phyloP scores from a whole-genome alignment of 30 jellyfish, hydroid and myxozoan species.

The Aurelia coerulea region DNA sequence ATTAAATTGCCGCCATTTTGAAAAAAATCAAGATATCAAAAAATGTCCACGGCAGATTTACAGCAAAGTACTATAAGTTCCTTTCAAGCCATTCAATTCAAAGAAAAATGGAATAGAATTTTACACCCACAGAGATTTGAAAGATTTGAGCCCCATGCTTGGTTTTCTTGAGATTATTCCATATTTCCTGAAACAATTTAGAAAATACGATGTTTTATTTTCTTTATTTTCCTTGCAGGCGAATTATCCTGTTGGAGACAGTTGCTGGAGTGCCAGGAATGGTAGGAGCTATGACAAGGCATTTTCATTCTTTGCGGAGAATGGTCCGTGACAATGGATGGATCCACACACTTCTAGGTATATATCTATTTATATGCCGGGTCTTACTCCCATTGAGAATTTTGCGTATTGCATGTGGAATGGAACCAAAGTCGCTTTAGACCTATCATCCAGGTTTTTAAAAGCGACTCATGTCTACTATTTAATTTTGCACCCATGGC shows the following conservation, averaged over 20 bases:
- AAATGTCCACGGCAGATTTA: too few relatives aligned
- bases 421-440: background rate
- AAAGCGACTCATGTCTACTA: background rate
- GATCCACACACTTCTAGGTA: slow-evolving; percentile 85
- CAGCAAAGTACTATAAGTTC: too few relatives aligned
- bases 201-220: background rate
- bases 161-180: too few relatives aligned
- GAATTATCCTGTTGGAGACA: slow-evolving; percentile 70
- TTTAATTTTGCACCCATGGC: too few relatives aligned
- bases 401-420: too few relatives aligned
- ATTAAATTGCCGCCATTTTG: too few relatives aligned
- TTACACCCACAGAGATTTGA: too few relatives aligned
- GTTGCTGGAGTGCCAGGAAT: slow-evolving; percentile 93
- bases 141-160: too few relatives aligned
- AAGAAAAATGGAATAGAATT: too few relatives aligned
- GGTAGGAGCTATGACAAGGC: slow-evolving; percentile 90
- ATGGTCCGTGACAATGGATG: slow-evolving; percentile 88
- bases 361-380: background rate
- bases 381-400: background rate
- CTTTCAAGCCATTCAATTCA: too few relatives aligned
- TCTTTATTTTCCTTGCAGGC: slow-evolving; percentile 1
- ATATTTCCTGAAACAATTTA: too few relatives aligned
- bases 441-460: background rate
- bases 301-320: slow-evolving; percentile 77
- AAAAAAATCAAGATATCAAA: too few relatives aligned